phyloP scores from a whole-genome alignment of 2,797 vertebrate species.

The Micromesistius poutassou region DNA sequence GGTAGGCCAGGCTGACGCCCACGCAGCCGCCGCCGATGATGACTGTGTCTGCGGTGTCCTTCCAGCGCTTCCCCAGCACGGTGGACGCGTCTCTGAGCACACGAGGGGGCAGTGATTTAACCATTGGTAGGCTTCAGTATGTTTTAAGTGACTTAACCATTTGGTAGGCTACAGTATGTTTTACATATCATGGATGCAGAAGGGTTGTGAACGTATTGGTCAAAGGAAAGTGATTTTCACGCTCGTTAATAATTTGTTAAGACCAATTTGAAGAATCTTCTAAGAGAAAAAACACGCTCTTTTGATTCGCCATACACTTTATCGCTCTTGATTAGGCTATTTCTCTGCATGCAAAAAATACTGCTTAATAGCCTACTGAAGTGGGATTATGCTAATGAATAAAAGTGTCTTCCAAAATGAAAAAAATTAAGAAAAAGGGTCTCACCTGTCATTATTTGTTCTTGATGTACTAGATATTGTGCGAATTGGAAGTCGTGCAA shows the following conservation, averaged over 20 bases:
- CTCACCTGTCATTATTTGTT: constrained; percentile 55
- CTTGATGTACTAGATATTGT: constrained; percentile 54
- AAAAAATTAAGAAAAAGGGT: neutral
- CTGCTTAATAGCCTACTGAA: neutral
- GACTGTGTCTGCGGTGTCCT: constrained; percentile 87
- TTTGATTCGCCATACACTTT: neutral
- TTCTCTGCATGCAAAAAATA: neutral
- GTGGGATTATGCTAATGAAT: neutral
- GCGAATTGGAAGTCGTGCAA: constrained; percentile 34
- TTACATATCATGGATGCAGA: neutral
- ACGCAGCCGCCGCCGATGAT: constrained; percentile 95
- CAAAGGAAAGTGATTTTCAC: too few species aligned
- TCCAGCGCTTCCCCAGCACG: constrained; percentile 75
- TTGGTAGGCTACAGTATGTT: neutral
- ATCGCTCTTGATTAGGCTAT: neutral
- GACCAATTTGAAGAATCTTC: too few species aligned
- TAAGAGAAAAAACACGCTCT: too few species aligned
- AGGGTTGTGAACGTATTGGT: too few species aligned
- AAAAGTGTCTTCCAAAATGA: neutral
- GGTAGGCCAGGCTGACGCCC: constrained; percentile 91
- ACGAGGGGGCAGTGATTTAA: neutral
- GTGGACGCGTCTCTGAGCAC: constrained; percentile 37
- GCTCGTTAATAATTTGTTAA: too few species aligned
- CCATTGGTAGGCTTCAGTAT: too few species aligned
- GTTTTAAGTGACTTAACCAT: neutral